Evolutionary conservation across 2,888 invertebrate species (phyloP).

Genomic region (Acronicta leporina): DNA sequence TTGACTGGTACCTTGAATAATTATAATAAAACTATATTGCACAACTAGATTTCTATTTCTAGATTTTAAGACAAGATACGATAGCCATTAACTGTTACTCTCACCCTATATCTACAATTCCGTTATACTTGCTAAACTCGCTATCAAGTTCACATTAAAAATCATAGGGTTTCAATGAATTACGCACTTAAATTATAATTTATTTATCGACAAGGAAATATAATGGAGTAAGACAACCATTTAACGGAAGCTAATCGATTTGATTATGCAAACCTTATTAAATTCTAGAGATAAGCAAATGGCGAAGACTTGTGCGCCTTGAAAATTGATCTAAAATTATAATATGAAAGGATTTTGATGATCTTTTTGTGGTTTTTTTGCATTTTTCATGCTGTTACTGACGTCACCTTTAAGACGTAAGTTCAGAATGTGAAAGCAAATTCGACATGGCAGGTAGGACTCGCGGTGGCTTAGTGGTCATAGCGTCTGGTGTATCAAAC

Average conservation of each 20-base stretch:
- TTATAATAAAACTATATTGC: too few relatives aligned
- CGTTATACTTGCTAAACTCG: slow-evolving; percentile 30
- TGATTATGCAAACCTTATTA: slow-evolving; percentile 34
- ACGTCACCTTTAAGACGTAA: too few relatives aligned
- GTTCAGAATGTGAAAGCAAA: too few relatives aligned
- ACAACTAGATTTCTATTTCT: too few relatives aligned
- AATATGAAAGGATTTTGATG: neutral
- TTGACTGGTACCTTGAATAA: too few relatives aligned
- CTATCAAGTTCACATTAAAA: slow-evolving; percentile 28
- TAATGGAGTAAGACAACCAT: slow-evolving; percentile 3
- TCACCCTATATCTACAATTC: slow-evolving; percentile 28
- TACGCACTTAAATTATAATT: slow-evolving; percentile 19
- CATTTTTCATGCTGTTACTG: too few relatives aligned
- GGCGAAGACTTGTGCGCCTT: neutral
- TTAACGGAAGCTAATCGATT: slow-evolving; percentile 15
- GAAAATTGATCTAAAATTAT: neutral
- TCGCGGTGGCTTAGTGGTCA: too few relatives aligned
- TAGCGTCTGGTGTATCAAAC: too few relatives aligned
- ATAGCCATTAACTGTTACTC: neutral
- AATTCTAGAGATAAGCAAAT: slow-evolving; percentile 12
- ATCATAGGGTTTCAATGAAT: slow-evolving; percentile 17
- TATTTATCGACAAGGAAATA: slow-evolving; percentile 16
- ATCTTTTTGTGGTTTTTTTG: too few relatives aligned
- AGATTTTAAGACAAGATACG: neutral
- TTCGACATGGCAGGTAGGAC: too few relatives aligned